Conservation (phyloP, 2,113 vertebrate species). For the Mola mola region DNA sequence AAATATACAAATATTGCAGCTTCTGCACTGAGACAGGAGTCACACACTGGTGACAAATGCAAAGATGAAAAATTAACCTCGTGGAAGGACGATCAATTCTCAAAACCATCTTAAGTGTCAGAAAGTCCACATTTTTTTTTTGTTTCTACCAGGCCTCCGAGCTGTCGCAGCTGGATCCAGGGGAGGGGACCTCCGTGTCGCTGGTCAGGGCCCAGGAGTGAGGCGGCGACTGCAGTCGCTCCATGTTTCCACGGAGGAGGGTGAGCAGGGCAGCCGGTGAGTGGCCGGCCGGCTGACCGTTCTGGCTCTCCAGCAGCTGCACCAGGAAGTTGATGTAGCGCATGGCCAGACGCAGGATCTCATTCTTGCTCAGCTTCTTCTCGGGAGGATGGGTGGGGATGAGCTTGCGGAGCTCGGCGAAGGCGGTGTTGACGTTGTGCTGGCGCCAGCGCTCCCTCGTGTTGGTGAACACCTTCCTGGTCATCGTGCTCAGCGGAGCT, state of each 20-base stretch:
- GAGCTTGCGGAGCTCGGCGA: slow-evolving; percentile 94
- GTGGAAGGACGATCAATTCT: no score
- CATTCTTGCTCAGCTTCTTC: slow-evolving; percentile 99
- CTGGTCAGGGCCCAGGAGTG: slow-evolving; percentile 80
- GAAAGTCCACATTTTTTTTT: slow-evolving; percentile 23
- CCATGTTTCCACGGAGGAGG: slow-evolving; percentile 82
- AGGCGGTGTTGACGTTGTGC: slow-evolving; percentile 96
- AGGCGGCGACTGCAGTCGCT: slow-evolving; percentile 76
- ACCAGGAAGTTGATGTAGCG: slow-evolving; percentile 97
- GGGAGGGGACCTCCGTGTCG: slow-evolving; percentile 83
- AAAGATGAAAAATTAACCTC: slow-evolving; percentile 31
- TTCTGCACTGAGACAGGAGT: slow-evolving; percentile 28
- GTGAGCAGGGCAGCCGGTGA: slow-evolving; percentile 78
- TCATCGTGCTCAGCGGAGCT: slow-evolving; percentile 81
- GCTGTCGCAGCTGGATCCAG: slow-evolving; percentile 82
- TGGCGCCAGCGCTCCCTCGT: slow-evolving; percentile 96
- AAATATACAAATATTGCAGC: slow-evolving; percentile 25
- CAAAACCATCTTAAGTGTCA: slow-evolving; percentile 2
- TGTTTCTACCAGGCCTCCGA: slow-evolving; percentile 80
- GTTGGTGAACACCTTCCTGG: slow-evolving; percentile 95
- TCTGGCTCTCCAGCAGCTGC: slow-evolving; percentile 89
- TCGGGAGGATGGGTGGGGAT: slow-evolving; percentile 97
- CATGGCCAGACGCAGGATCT: slow-evolving; percentile 97
- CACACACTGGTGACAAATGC: slow-evolving; percentile 21
- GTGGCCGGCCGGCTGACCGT: slow-evolving; percentile 77